phyloP scores from a whole-genome alignment of 2,797 vertebrate genomes.

The Chaetophractus vellerosus region DNA sequence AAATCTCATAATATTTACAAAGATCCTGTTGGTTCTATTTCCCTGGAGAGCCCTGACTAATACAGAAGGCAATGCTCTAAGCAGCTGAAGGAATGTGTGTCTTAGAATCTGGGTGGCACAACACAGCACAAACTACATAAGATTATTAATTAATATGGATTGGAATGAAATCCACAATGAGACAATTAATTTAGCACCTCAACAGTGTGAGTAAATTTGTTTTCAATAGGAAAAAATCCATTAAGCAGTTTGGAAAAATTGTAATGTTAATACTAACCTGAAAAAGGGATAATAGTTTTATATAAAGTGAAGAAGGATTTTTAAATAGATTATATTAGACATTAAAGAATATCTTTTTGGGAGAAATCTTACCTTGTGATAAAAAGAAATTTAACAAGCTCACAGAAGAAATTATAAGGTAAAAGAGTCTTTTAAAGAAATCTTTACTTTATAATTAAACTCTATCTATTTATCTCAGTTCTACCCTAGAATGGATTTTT shows the following conservation, averaged over 20 bases:
- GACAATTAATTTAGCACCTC: not conserved
- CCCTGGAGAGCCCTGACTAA: no score
- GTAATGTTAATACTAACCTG: not conserved
- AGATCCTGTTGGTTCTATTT: no score
- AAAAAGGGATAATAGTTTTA: not conserved
- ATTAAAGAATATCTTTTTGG: not conserved
- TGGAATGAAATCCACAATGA: not conserved
- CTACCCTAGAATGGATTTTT: not conserved
- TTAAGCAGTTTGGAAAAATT: conserved; percentile 8
- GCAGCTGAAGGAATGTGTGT: not conserved
- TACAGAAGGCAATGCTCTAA: not conserved
- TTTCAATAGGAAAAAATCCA: conserved; percentile 30
- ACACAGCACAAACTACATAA: not conserved
- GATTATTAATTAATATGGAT: not conserved
- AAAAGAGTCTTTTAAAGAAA: not conserved
- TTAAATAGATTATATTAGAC: conserved; percentile 6
- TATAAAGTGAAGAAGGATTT: not conserved
- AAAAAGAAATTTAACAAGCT: conserved; percentile 32
- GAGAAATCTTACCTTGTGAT: not conserved
- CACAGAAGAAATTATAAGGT: not conserved
- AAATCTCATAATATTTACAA: no score
- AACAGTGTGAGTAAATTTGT: not conserved
- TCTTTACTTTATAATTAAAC: conserved; percentile 64
- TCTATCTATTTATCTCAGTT: conserved; percentile 50
- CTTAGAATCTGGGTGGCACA: not conserved